A percentile compares a stretch with the other conserved stretches of the same genome.
These are phyloP conservation scores for Drosophila imparisetae DNA, from an alignment of 2,888 invertebrate genomes.

Conservation along the genomic window DNA sequence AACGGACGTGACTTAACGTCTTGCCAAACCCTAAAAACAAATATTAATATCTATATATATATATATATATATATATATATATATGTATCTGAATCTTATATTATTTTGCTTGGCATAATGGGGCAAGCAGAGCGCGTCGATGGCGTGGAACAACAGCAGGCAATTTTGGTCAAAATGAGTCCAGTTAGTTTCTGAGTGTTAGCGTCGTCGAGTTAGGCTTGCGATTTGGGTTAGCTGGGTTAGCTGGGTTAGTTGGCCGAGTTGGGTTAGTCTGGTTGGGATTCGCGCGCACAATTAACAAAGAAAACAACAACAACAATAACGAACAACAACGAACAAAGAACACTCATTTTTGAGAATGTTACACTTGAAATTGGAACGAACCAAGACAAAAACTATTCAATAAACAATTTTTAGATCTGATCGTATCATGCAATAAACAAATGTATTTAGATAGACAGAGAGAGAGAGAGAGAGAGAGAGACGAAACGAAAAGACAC, in stretches of 20 bases:
- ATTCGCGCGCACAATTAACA: slow-evolving; percentile 15
- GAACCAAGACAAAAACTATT: slow-evolving; percentile 6
- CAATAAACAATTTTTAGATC: slow-evolving; percentile 14
- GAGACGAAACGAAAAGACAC: slow-evolving; percentile 9
- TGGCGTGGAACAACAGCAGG: slow-evolving; percentile 30
- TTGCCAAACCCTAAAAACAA: background rate
- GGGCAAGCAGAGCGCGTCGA: slow-evolving; percentile 9
- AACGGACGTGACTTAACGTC: background rate
- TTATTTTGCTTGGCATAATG: background rate
- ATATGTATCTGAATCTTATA: background rate
- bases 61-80: background rate
- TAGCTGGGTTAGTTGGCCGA: background rate
- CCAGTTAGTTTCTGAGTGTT: slow-evolving; percentile 36
- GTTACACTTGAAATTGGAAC: slow-evolving; percentile 4
- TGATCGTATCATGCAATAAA: slow-evolving; percentile 54
- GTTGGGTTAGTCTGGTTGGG: slow-evolving; percentile 2
- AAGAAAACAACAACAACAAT: slow-evolving; percentile 29
- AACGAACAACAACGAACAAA: slow-evolving; percentile 42
- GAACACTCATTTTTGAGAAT: slow-evolving; percentile 38
- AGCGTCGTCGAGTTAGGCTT: slow-evolving; percentile 6
- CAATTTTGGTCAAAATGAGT: slow-evolving; percentile 28
- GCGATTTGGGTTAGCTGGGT: background rate
- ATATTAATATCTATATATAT: background rate
- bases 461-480: slow-evolving; percentile 16
- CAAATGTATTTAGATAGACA: slow-evolving; percentile 6